A percentile compares a stretch with the other conserved stretches of the same genome.
Conservation (phyloP, 2,797 vertebrate genomes). For the Lophius americanus region DNA sequence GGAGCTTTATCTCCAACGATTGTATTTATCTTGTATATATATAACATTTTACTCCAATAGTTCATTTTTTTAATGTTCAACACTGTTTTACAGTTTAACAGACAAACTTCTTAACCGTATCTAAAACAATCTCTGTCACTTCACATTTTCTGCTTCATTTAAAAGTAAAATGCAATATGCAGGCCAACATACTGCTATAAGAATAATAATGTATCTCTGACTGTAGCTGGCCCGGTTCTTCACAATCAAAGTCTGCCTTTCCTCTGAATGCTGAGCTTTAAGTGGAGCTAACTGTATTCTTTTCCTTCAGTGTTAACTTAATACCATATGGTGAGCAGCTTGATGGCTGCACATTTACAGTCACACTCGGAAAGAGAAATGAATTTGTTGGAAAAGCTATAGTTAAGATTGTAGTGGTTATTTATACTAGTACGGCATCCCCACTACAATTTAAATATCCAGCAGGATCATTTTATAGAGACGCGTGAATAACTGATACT, state of each 20-base stretch:
- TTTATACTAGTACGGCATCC: not conserved
- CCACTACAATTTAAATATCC: constrained; percentile 15
- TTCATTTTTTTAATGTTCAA: too few species aligned
- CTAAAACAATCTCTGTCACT: too few species aligned
- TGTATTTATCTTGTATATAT: too few species aligned
- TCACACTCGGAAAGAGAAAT: not conserved
- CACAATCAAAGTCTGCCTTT: too few species aligned
- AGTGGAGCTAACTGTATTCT: constrained; percentile 8
- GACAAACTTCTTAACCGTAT: too few species aligned
- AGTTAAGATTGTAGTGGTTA: constrained; percentile 20
- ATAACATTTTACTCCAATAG: too few species aligned
- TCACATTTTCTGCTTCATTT: not conserved
- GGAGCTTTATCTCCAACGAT: too few species aligned
- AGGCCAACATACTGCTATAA: not conserved
- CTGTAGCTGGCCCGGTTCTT: too few species aligned
- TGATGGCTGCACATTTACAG: not conserved
- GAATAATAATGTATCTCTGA: too few species aligned
- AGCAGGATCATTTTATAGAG: constrained; percentile 7
- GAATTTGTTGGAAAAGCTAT: constrained; percentile 6
- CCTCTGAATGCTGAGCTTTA: constrained; percentile 5
- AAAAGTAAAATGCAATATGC: not conserved
- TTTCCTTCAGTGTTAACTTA: constrained; percentile 4
- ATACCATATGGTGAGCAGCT: constrained; percentile 10
- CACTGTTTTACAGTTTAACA: too few species aligned
- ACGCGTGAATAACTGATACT: constrained; percentile 28